Evolutionary conservation across 2,797 vertebrate genomes (phyloP).

Genomic region (Tarsius wallacei): DNA sequence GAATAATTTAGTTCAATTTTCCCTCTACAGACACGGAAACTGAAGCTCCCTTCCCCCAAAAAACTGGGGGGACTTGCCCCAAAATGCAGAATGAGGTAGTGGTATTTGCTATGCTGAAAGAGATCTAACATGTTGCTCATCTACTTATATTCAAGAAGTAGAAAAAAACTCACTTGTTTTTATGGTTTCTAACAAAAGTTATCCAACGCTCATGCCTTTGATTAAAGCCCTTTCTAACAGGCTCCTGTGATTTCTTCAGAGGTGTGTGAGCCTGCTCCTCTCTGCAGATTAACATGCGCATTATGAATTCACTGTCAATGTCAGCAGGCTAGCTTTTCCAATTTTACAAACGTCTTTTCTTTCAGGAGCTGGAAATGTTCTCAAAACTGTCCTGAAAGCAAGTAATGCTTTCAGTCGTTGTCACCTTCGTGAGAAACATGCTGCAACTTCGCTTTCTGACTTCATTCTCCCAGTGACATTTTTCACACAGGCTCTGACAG

Average conservation of each 20-base stretch:
- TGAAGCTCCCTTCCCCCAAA: neutral
- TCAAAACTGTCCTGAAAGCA: constrained; percentile 86
- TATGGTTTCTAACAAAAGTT: constrained; percentile 37
- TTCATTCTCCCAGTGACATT: constrained; percentile 81
- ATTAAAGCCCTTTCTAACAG: neutral
- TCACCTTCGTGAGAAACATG: constrained; percentile 81
- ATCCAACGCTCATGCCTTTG: constrained; percentile 10
- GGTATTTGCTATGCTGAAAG: neutral
- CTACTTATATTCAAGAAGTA: neutral
- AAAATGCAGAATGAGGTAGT: neutral
- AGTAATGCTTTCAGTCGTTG: constrained; percentile 84
- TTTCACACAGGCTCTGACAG: constrained; percentile 86
- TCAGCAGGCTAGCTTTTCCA: constrained; percentile 76
- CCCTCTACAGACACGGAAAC: neutral
- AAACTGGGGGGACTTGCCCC: neutral
- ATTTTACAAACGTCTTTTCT: constrained; percentile 78
- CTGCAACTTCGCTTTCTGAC: constrained; percentile 79
- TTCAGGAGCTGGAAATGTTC: constrained; percentile 81
- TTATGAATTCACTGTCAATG: constrained; percentile 81
- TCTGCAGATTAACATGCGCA: constrained; percentile 70
- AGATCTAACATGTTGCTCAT: neutral
- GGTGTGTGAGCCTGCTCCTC: neutral
- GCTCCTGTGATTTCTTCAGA: neutral
- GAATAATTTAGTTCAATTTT: neutral
- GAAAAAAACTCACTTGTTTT: neutral